phyloP scores from a whole-genome alignment of 2,797 vertebrate species.

The Anniella stebbinsi region DNA sequence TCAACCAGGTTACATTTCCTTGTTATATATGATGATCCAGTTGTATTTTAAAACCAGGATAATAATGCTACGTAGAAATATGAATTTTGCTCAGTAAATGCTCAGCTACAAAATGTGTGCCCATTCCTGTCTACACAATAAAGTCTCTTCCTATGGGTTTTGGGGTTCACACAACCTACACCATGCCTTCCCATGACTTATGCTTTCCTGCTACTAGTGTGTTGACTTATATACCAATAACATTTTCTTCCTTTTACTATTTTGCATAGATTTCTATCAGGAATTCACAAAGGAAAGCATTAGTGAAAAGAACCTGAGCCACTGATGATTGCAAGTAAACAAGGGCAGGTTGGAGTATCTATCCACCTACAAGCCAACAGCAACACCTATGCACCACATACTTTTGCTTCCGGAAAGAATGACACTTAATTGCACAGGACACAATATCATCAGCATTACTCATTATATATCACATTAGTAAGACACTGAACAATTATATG shows the following conservation, averaged over 20 bases:
- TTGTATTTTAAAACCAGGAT: neutral
- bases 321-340: neutral
- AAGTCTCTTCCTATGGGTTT: neutral
- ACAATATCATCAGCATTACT: constrained; percentile 1
- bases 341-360: neutral
- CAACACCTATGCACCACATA: neutral
- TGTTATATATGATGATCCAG: neutral
- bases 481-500: neutral
- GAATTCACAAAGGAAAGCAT: neutral
- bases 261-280: neutral
- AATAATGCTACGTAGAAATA: neutral
- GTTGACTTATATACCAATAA: neutral
- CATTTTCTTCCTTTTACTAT: neutral
- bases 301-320: neutral
- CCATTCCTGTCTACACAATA: neutral
- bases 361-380: neutral
- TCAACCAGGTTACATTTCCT: neutral
- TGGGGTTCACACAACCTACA: neutral
- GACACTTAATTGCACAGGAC: neutral
- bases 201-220: neutral
- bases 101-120: neutral
- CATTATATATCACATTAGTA: neutral
- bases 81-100: neutral
- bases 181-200: neutral
- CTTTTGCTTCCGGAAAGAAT: constrained; percentile 6